Base-by-base conservation (phyloP, 2,113 vertebrate genomes). In the Centrocercus urophasianus region DNA sequence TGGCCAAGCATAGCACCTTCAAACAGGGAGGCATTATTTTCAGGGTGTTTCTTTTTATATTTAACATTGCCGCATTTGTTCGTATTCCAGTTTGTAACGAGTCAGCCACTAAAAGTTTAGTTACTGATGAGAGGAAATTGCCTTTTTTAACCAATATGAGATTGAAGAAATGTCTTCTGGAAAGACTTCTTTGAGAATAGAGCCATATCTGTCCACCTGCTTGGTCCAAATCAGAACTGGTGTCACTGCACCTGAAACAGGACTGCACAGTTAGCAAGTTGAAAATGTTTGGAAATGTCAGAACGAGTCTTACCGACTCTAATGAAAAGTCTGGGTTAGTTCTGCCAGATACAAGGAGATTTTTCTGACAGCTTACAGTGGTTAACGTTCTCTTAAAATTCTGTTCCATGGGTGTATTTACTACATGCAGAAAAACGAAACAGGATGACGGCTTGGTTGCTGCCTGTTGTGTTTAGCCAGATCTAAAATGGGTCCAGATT, bases 401-500 rank as follows among this genome's bases (percentile, higher is more conserved):
- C 80, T 94, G 73, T 76, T 94, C 80, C 3, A 0, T 69, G 66
- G n/a, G 50, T 88, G 79, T 91, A 89, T 95, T 96, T 95, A 81
- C 88, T 89, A 70, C 67, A 28, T 34, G 79, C 83, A 86, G 88
- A 89, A 89, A 93, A 91, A 63, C 0, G 11, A 66, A 96, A 93
- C 84, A 90, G 93, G 50, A 50, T 79, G 86, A 78, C 3, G 12
- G 67, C 71, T 96, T 96, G 73, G 79, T 94, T 91, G 70, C 93
- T 95, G 71, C 70, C 89, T 72, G 7, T 86, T 91, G 73, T 83
- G 77, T 86, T 95, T 89, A 89, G 50, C 89, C 90, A 89, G 75
- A 73, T 70, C 67, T 90, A 92, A 93, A 97, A 95, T 43, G 20
- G 36, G 93, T 93, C 94, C 93, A 96, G 93, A 95, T 91, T 91